Conservation (phyloP, 2,113 vertebrate species). For the Oryzias woworae region DNA sequence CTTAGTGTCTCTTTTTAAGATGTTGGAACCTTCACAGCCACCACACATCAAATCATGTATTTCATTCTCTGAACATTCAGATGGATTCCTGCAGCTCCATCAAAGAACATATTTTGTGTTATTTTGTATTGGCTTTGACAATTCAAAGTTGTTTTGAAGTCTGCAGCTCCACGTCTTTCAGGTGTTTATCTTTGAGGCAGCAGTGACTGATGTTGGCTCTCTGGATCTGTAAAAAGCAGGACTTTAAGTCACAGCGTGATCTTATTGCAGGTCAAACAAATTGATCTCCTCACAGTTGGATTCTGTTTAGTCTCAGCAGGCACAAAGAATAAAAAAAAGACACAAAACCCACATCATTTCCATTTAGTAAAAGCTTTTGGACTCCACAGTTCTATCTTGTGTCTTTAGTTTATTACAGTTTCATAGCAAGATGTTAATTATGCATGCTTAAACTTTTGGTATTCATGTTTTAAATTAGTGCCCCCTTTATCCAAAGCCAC, state of each 20-base stretch:
- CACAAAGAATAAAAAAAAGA: neutral
- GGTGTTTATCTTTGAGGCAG: slow-evolving; percentile 25
- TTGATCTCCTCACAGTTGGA: neutral
- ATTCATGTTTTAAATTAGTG: too few species aligned
- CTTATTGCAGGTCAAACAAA: neutral
- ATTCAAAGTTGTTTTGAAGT: neutral
- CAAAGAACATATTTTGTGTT: neutral
- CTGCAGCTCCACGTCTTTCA: neutral
- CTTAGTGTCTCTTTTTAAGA: too few species aligned
- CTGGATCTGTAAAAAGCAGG: neutral
- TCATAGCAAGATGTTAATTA: too few species aligned
- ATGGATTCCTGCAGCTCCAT: neutral
- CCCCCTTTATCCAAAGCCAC: too few species aligned
- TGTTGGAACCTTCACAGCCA: neutral
- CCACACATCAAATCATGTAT: neutral
- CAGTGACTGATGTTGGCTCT: slow-evolving; percentile 1
- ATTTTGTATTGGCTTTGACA: neutral
- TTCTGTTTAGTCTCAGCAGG: neutral
- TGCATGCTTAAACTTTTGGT: too few species aligned
- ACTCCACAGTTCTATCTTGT: too few species aligned
- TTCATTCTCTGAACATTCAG: neutral
- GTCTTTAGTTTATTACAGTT: too few species aligned
- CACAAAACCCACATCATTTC: neutral
- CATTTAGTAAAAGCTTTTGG: neutral
- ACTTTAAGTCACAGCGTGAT: neutral